These are phyloP conservation scores for Phymastichus coffea DNA, from an alignment of 1,140 invertebrate genomes.

Conservation along the genomic window DNA sequence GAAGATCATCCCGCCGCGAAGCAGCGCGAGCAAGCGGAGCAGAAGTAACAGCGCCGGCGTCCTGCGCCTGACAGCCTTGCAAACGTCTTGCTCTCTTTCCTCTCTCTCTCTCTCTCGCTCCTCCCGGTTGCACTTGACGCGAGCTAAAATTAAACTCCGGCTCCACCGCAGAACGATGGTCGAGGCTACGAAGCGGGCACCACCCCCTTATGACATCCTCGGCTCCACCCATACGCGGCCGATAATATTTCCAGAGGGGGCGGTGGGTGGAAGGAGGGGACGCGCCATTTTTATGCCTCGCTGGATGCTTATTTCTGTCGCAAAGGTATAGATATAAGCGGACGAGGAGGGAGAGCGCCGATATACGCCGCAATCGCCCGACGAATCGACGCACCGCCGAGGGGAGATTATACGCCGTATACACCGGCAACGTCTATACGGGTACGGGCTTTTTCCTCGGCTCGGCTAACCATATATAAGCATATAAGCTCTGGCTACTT, in stretches of 20 bases:
- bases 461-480: too few species aligned
- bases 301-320: background rate
- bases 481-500: too few species aligned
- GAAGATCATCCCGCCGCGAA: slow-evolving; percentile 46
- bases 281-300: slow-evolving; percentile 21
- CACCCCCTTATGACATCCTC: slow-evolving; percentile 36
- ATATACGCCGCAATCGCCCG: too few species aligned
- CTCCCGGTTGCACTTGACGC: slow-evolving; percentile 21
- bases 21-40: slow-evolving; percentile 45
- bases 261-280: background rate
- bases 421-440: too few species aligned
- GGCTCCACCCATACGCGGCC: slow-evolving; percentile 13
- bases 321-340: slow-evolving; percentile 14
- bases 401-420: too few species aligned
- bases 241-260: slow-evolving; percentile 29
- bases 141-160: too few species aligned
- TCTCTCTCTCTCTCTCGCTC: slow-evolving; percentile 36
- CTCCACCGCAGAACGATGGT: too few species aligned
- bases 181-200: slow-evolving; percentile 45
- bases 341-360: slow-evolving; percentile 2
- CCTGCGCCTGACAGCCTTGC: slow-evolving; percentile 51
- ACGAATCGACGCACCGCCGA: too few species aligned
- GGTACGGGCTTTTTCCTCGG: too few species aligned
- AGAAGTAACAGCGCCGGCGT: slow-evolving; percentile 54
- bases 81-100: slow-evolving; percentile 5